A percentile compares a stretch with the other conserved stretches of the same genome.
phyloP scores from a whole-genome alignment of 2,888 invertebrate genomes.

The Aspidapion aeneum region DNA sequence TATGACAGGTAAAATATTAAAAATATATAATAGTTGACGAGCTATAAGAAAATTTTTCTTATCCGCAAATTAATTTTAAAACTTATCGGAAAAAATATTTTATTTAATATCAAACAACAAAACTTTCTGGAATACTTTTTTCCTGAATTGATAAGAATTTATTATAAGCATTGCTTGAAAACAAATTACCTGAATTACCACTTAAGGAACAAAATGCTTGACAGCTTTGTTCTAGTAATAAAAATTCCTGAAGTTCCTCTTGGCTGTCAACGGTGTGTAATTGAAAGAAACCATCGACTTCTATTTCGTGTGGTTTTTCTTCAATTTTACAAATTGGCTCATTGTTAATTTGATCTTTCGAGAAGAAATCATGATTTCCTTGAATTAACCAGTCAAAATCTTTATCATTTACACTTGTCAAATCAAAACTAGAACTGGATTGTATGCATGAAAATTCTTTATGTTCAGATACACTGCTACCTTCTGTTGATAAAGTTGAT shows the following conservation, averaged over 20 bases:
- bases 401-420: constrained; percentile 36
- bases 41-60: too few species aligned
- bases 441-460: constrained; percentile 34
- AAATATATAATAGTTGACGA: too few species aligned
- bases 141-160: too few species aligned
- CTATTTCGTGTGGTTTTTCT: constrained; percentile 49
- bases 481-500: constrained; percentile 51
- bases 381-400: constrained; percentile 29
- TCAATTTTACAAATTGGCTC: constrained; percentile 25
- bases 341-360: constrained; percentile 44
- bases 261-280: constrained; percentile 58
- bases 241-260: constrained; percentile 60
- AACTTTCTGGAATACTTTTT: too few species aligned
- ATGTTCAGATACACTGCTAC: constrained; percentile 47
- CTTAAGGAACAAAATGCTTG: too few species aligned
- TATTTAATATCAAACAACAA: too few species aligned
- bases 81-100: too few species aligned
- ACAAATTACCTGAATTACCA: too few species aligned
- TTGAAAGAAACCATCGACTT: constrained; percentile 55
- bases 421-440: constrained; percentile 45
- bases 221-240: constrained; percentile 57
- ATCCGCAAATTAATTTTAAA: too few species aligned
- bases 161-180: too few species aligned
- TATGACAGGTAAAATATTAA: too few species aligned
- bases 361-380: constrained; percentile 54